Evolutionary conservation across 2,113 vertebrate species (phyloP).

Genomic region (Cheirogaleus medius): DNA sequence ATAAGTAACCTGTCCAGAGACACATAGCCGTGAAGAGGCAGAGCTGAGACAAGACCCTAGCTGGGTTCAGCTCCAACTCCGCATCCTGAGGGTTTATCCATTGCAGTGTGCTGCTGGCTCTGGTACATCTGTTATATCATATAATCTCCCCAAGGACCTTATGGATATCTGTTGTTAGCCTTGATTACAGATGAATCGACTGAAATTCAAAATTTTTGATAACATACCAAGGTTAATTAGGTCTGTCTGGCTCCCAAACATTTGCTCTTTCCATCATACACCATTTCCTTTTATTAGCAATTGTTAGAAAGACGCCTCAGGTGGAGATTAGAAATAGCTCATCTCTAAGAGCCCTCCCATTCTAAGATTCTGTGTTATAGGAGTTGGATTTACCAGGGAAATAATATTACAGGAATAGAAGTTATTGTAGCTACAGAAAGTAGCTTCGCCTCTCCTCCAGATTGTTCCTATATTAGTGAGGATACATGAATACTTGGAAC

Average conservation of each 20-base stretch:
- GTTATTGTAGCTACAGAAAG: not conserved
- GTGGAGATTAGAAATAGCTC: not conserved
- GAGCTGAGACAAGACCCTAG: not conserved
- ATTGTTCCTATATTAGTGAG: not conserved
- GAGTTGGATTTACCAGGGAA: not conserved
- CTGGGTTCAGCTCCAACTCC: not conserved
- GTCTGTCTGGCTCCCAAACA: not conserved
- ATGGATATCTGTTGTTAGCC: not conserved
- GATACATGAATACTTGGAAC: not conserved
- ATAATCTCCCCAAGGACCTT: not conserved
- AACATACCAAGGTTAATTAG: not conserved
- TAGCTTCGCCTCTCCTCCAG: not conserved
- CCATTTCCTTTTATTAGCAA: not conserved
- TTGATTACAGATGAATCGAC: not conserved
- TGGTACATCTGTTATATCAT: not conserved
- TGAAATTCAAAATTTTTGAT: not conserved
- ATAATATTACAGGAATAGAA: not conserved
- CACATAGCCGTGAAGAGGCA: not conserved
- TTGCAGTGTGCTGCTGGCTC: fast-evolving
- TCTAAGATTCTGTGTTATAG: not conserved
- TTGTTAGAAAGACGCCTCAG: not conserved
- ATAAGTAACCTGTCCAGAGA: not conserved
- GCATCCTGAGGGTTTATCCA: not conserved
- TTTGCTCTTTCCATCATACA: not conserved
- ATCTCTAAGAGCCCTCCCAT: not conserved